Percentiles rank a stretch among this genome's conserved stretches.
Conservation (phyloP, 2,888 invertebrate genomes). For the Mycalesis mineus region DNA sequence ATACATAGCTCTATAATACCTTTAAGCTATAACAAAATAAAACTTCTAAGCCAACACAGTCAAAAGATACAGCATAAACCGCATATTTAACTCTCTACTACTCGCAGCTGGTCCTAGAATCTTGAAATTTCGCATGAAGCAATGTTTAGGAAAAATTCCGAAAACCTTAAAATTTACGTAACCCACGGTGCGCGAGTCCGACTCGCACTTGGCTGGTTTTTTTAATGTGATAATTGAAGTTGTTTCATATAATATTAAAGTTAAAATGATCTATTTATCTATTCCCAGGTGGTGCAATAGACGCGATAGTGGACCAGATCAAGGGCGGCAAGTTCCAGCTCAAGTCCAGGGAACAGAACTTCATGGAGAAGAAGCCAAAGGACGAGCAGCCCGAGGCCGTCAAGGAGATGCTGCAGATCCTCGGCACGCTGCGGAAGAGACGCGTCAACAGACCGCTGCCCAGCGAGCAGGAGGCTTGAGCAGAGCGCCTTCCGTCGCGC, state of each 20-base stretch:
- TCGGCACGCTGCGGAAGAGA: slow-evolving; percentile 70
- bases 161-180: not conserved
- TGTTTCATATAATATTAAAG: too few relatives aligned
- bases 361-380: slow-evolving; percentile 70
- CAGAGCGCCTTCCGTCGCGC: not conserved
- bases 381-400: slow-evolving; percentile 75
- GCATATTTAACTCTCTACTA: too few relatives aligned
- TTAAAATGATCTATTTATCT: not conserved
- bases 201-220: too few relatives aligned
- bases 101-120: too few relatives aligned
- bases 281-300: slow-evolving; percentile 78
- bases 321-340: slow-evolving; percentile 86
- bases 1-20: too few relatives aligned
- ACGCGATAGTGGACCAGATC: slow-evolving; percentile 86
- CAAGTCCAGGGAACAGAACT: slow-evolving; percentile 80
- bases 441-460: slow-evolving; percentile 30
- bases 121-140: too few relatives aligned
- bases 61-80: too few relatives aligned
- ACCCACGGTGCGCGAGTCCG: not conserved
- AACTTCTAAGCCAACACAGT: too few relatives aligned
- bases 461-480: slow-evolving; percentile 5
- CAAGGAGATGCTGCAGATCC: slow-evolving; percentile 82
- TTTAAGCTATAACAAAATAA: too few relatives aligned
- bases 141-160: too few relatives aligned
- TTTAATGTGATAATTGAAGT: too few relatives aligned